phyloP scores from a whole-genome alignment of 2,113 vertebrate species.

The Thalassarche chlororhynchos region DNA sequence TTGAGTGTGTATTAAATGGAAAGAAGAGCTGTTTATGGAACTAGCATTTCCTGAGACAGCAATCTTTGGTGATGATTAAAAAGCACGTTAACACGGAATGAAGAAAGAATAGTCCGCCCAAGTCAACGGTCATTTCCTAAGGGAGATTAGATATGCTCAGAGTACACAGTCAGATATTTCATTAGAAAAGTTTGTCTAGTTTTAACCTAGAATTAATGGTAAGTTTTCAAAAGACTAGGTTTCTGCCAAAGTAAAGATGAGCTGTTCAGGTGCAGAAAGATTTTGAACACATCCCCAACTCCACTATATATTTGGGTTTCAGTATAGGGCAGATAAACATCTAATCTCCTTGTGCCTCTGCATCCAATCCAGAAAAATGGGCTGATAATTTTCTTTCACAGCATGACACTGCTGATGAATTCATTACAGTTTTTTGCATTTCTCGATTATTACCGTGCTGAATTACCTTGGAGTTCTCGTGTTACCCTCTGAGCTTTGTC shows the following conservation, averaged over 20 bases:
- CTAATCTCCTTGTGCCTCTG: background rate
- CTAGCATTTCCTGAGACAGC: background rate
- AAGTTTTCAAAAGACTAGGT: background rate
- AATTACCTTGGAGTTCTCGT: background rate
- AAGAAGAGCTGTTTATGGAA: background rate
- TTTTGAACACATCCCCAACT: background rate
- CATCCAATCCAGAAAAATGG: background rate
- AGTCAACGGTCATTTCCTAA: background rate
- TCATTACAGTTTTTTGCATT: background rate
- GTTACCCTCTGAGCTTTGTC: background rate
- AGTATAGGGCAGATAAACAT: background rate
- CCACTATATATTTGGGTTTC: background rate
- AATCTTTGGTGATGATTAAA: background rate
- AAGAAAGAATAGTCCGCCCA: background rate
- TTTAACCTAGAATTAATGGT: background rate
- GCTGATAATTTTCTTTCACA: background rate
- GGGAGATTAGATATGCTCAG: background rate
- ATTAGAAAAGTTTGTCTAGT: background rate
- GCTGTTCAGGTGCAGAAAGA: background rate
- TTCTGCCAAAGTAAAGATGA: background rate
- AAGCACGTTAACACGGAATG: accelerated
- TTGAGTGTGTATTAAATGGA: background rate
- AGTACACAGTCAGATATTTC: background rate
- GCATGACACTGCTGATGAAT: background rate
- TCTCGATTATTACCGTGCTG: background rate